phyloP scores from a whole-genome alignment of 2,113 vertebrate species.

The Romanogobio albipinnatus region DNA sequence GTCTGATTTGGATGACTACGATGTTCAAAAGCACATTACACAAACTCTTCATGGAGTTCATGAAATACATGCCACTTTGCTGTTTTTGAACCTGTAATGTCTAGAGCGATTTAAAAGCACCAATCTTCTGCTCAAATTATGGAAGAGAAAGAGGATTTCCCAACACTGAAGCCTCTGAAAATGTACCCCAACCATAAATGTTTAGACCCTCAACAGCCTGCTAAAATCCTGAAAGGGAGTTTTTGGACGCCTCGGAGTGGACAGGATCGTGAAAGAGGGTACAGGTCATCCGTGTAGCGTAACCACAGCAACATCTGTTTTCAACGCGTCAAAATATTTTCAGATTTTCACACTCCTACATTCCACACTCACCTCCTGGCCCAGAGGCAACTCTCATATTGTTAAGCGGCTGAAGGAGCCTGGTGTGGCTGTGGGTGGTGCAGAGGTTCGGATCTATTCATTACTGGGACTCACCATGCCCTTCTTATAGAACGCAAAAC shows the following conservation, averaged over 20 bases:
- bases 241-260: background rate
- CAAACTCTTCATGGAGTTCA: background rate
- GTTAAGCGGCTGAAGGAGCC: slow-evolving; percentile 20
- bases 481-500: background rate
- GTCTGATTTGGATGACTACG: background rate
- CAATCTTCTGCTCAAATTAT: background rate
- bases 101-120: background rate
- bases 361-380: slow-evolving; percentile 41
- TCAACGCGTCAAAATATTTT: slow-evolving; percentile 12
- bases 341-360: slow-evolving; percentile 36
- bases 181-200: background rate
- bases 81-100: background rate
- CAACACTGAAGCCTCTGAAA: background rate
- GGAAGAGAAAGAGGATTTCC: background rate
- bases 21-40: background rate
- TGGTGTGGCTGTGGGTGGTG: slow-evolving; percentile 40
- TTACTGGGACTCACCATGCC: background rate
- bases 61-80: background rate
- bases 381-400: slow-evolving; percentile 13
- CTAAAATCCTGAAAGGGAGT: background rate
- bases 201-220: background rate
- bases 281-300: slow-evolving; percentile 33
- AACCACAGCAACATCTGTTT: slow-evolving; percentile 46
- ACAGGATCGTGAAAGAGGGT: slow-evolving; percentile 11
- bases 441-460: slow-evolving; percentile 21